phyloP scores from a whole-genome alignment of 53 echinoderm and acorn worm genomes.

The Stichopus horrens region DNA sequence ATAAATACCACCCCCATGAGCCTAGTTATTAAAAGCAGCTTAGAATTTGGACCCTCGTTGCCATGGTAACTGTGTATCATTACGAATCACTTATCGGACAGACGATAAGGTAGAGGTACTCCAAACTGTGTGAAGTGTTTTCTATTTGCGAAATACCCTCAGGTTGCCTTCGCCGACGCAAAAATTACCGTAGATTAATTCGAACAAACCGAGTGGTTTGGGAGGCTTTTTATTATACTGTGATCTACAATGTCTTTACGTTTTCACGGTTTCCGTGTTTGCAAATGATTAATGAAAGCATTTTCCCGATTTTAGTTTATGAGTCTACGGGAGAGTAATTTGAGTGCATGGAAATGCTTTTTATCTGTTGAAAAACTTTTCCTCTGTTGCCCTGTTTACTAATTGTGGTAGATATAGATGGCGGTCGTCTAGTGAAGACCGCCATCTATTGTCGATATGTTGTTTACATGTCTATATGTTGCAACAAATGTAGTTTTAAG shows the following conservation, averaged over 20 bases:
- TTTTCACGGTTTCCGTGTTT: not conserved
- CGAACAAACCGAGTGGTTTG: not conserved
- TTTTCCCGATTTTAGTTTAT: too few species aligned
- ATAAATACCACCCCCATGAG: not conserved
- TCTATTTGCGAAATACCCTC: not conserved
- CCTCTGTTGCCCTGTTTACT: too few species aligned
- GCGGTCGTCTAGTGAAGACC: too few species aligned
- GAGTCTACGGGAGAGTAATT: too few species aligned
- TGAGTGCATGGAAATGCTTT: too few species aligned
- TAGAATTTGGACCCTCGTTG: not conserved
- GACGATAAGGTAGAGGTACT: conserved; percentile 14
- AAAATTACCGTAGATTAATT: not conserved
- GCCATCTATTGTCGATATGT: too few species aligned
- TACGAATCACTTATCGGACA: conserved; percentile 31
- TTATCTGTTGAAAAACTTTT: too few species aligned
- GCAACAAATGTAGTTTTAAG: too few species aligned
- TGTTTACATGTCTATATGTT: too few species aligned
- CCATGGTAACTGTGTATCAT: conserved; percentile 20
- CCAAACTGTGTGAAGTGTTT: conserved; percentile 25
- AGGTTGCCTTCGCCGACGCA: not conserved
- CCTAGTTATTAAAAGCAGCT: not conserved
- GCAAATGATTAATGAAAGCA: not conserved
- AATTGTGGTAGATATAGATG: too few species aligned
- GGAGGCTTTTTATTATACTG: not conserved
- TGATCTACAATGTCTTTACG: not conserved